A percentile compares a stretch with the other conserved stretches of the same genome.
Conservation (phyloP, 2,113 vertebrate genomes). For the Caranx ignobilis region DNA sequence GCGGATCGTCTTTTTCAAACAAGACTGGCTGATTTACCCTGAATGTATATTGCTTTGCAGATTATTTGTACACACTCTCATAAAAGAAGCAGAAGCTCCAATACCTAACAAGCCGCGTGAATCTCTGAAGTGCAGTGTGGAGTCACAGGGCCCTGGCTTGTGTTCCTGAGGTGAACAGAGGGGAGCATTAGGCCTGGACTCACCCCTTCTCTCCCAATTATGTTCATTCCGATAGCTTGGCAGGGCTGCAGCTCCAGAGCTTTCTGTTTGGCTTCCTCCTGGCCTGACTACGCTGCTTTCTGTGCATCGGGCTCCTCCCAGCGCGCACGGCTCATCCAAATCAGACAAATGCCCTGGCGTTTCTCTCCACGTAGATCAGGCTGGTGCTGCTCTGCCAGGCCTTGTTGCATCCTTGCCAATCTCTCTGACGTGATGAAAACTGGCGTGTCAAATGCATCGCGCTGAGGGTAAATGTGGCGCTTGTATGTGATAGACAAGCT, state of each 20-base stretch:
- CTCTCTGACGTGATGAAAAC: constrained; percentile 63
- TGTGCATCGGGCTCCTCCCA: constrained; percentile 28
- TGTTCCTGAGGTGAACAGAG: constrained; percentile 25
- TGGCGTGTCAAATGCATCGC: constrained; percentile 54
- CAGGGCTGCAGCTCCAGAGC: constrained; percentile 30
- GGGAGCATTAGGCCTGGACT: constrained; percentile 16
- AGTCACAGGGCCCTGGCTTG: neutral
- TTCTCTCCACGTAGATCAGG: constrained; percentile 25
- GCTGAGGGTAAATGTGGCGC: constrained; percentile 26
- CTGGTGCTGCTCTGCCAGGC: constrained; percentile 38
- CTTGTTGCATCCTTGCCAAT: constrained; percentile 48
- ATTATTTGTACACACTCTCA: too few relatives aligned
- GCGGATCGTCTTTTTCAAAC: too few relatives aligned
- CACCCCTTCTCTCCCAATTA: constrained; percentile 30
- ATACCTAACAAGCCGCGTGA: neutral
- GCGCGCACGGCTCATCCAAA: constrained; percentile 11
- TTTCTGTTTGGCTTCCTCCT: constrained; percentile 47
- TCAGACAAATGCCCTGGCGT: constrained; percentile 52
- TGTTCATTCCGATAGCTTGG: constrained; percentile 34
- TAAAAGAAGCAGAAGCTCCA: neutral
- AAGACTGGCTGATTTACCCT: too few relatives aligned
- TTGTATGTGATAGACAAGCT: constrained; percentile 50
- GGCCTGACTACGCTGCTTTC: constrained; percentile 5
- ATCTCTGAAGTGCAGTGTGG: neutral
- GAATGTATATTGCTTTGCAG: too few relatives aligned